Base-by-base conservation (phyloP, 2,888 invertebrate species). In the Teleiodes luculella region DNA sequence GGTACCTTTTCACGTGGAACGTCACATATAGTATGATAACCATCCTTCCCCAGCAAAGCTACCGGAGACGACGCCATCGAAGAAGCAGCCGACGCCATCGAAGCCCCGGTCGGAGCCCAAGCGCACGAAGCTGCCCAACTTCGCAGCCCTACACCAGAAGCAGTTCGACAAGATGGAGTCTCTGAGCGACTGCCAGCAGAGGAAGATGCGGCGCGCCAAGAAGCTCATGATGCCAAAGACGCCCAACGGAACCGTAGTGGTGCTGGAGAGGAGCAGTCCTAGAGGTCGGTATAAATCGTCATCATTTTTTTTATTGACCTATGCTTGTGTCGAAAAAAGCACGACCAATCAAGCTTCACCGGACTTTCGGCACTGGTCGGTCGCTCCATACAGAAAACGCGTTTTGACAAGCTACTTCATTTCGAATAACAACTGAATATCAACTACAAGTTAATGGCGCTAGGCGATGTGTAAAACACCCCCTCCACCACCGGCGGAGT, bases 81-180 rank as follows among this genome's bases (percentile, higher is more conserved):
- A 68, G 52, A 67, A 73, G 37, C 28, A 61, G 1, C 62, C 53
- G 7, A 70, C 77, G 0, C 72, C 74, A 0, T 47, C 61, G 6
- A 70, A 64, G 36, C 59, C 70, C 0, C 73, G 68, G 72, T 68
- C 91, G 57, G 65, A 66, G 1, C 53, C 64, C 1, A 68, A 66
- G 58, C 84, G 90, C 45, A 91, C 84, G 4, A 92, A 92, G 78
- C 76, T 93, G 70, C 95, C 95, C 0, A 92, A 95, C 80, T 95
- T 95, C 73, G 90, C 92, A 0, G 91, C 92, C 3, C 88, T 95
- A 51, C 95, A 95, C 68, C 88, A 92, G 72, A 91, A 89, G 65
- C 88, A 91, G 52, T 94, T 93, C 67, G 88, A 88, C 28, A 91
- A 91, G 78, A 93, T 94, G 92, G 94, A 94, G 80, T 93, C 93